Evolutionary conservation across 2,797 vertebrate species (phyloP), one percentile per base, ranked within the genome.

Genomic region (Diceros bicornis): DNA sequence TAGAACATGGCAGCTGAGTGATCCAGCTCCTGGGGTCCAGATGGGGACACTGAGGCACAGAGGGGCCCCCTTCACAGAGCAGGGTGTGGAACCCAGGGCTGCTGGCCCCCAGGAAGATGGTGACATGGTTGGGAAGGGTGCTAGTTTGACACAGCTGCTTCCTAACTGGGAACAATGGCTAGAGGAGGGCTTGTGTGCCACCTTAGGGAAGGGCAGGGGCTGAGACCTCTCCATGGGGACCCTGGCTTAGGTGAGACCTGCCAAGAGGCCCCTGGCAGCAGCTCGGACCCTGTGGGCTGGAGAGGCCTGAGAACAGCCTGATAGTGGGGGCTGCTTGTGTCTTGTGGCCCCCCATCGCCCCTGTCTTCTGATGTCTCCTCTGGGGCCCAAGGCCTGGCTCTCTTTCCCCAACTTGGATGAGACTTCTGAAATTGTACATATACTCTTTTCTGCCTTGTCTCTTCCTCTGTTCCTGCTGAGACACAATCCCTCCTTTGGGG

Each of bases 201-300:
- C 52, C n/a, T 3, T 4, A 23, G 12, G 57, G 29, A 21, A 21
- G 23, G 57, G 18, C 0, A 1, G 34, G 18, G 9, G 27, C 77
- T 78, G 12, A 11, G 32, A 29, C 66, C 25, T 44, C n/a, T 20
- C 7, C 4, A 2, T 20, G 74, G 44, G n/a, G 59, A 41, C 20
- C 77, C 32, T 59, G 47, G 66, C 79, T 91, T 66, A 25, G 25
- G 2, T 23, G 52, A 90, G 66, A 69, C 55, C 77, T 16, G 18
- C 59, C 4, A 1, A 77, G 59, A 64, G 66, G 12, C 25, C 44
- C n/a, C 75, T 74, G 79, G 18, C n/a, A 64, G 52, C 13, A 16
- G 37, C 27, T 34, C 6, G 6, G 69, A 44, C 12, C 57, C 55
- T 11, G 4, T 4, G 61, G 89, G 41, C 84, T 82, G 25, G 61